These are phyloP conservation scores for Telmatochromis sp. DNA, from an alignment of 2,113 vertebrate genomes.

Conservation along the genomic window DNA sequence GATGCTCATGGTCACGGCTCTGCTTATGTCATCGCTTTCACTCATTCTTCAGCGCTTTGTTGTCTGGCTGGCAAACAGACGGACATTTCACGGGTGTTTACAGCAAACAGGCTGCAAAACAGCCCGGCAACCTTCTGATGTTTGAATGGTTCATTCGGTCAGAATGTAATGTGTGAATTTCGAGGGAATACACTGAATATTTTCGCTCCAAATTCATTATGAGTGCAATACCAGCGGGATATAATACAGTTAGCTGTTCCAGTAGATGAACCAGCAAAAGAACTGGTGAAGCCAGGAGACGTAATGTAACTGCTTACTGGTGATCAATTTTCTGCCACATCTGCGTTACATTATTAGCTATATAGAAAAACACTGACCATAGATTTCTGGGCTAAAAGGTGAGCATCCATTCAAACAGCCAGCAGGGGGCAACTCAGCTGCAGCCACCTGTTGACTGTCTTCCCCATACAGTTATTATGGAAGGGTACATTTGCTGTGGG, in stretches of 20 bases:
- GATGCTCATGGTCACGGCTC: neutral
- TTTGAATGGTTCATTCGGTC: neutral
- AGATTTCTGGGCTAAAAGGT: neutral
- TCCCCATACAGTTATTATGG: neutral
- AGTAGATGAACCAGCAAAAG: neutral
- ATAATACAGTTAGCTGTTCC: neutral
- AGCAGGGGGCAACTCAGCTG: neutral
- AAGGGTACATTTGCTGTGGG: neutral
- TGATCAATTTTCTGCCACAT: neutral
- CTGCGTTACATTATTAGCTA: neutral
- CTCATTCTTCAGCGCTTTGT: constrained; percentile 26
- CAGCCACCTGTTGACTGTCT: neutral
- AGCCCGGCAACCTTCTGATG: neutral
- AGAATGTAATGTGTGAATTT: neutral
- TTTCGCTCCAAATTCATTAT: neutral
- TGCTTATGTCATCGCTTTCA: neutral
- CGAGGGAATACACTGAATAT: neutral
- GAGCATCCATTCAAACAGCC: neutral
- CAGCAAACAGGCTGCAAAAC: neutral
- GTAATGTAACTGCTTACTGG: neutral
- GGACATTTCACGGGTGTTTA: neutral
- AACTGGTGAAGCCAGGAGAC: neutral
- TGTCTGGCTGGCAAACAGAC: constrained; percentile 7
- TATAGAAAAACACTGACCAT: neutral
- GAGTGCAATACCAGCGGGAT: neutral